phyloP scores from a whole-genome alignment of 2,888 invertebrate genomes.

The Ectobius pallidus region DNA sequence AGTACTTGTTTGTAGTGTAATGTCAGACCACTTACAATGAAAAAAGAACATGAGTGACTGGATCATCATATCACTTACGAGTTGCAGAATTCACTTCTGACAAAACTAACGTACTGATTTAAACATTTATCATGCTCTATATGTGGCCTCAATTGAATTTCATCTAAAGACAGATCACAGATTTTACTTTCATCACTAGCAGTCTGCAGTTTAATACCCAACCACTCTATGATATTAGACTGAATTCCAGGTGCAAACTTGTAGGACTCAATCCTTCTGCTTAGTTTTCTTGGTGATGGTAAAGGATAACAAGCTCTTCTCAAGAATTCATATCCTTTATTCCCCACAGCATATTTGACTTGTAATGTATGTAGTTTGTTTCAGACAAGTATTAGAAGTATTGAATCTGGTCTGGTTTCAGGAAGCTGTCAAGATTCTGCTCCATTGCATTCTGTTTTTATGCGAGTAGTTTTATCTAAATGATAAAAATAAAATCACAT shows the following conservation, averaged over 20 bases:
- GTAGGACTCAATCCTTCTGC: slow-evolving; percentile 2
- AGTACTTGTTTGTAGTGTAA: no score
- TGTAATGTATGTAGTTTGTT: neutral
- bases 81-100: no score
- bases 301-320: neutral
- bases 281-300: neutral
- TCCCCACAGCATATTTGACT: neutral
- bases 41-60: neutral
- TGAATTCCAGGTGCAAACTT: neutral
- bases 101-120: neutral
- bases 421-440: neutral
- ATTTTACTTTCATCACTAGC: neutral
- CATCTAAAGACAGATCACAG: neutral
- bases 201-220: neutral
- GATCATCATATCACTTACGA: neutral
- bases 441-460: neutral
- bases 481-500: no score
- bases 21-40: neutral
- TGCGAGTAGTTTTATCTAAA: no score
- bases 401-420: slow-evolving; percentile 11
- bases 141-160: neutral
- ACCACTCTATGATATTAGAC: neutral
- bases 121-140: neutral
- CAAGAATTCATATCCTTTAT: neutral
- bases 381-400: neutral